These are phyloP conservation scores for Pseudochirops corinnae DNA, from an alignment of 2,797 vertebrate genomes.

Conservation along the genomic window DNA sequence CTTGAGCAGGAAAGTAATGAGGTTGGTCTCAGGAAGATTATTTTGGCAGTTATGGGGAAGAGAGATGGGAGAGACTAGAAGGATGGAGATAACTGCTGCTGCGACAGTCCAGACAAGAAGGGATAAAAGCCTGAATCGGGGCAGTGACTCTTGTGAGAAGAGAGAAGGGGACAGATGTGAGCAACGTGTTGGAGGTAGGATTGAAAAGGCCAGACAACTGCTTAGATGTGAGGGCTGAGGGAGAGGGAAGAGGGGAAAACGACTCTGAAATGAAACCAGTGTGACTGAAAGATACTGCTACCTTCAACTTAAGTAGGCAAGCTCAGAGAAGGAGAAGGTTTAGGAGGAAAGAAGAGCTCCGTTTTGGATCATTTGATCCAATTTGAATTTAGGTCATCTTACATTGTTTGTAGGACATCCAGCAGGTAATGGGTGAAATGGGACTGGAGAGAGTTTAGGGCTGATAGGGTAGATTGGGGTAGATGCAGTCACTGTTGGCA, in stretches of 20 bases:
- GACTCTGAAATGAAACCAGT: neutral
- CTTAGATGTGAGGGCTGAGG: neutral
- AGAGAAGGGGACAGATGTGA: neutral
- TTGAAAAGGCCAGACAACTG: neutral
- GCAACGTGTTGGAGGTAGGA: neutral
- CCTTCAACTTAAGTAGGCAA: neutral
- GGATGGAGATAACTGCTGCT: neutral
- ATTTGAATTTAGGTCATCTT: neutral
- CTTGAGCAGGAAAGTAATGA: neutral
- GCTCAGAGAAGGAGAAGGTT: neutral
- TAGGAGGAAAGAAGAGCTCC: neutral
- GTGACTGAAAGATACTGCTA: neutral
- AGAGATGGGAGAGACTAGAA: neutral
- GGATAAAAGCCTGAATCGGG: neutral
- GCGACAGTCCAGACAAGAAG: neutral
- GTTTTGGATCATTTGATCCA: neutral
- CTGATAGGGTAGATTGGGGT: neutral
- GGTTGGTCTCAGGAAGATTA: neutral
- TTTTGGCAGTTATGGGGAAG: neutral
- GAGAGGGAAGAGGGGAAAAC: neutral
- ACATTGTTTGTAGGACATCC: neutral
- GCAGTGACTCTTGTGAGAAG: neutral
- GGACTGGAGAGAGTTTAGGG: neutral
- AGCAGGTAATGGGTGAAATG: neutral
- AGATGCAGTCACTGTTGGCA: neutral